Evolutionary conservation across 2,113 vertebrate species (phyloP).

Genomic region (Zeus faber): DNA sequence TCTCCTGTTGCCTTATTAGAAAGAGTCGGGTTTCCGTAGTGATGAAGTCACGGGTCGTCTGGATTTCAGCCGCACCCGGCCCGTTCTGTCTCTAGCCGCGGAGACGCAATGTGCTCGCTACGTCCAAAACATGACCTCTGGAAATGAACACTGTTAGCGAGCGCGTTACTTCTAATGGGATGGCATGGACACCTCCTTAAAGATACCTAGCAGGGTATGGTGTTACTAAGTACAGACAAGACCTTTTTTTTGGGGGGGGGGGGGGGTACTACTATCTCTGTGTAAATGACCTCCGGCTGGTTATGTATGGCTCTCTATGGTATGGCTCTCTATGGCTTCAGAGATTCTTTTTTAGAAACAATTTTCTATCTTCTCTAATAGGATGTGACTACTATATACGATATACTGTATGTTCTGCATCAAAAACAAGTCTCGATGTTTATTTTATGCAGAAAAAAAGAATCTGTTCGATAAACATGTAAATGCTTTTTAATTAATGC

Average conservation of each 20-base stretch:
- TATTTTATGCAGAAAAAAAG: too few species aligned
- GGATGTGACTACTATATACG: not conserved
- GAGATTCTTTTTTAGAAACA: conserved; percentile 27
- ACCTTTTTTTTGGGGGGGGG: conserved; percentile 22
- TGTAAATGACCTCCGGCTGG: conserved; percentile 42
- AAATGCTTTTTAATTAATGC: conserved; percentile 34
- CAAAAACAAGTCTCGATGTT: conserved; percentile 8
- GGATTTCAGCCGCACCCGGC: conserved; percentile 58
- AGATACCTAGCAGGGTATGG: conserved; percentile 24
- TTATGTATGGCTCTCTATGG: conserved; percentile 24
- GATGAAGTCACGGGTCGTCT: conserved; percentile 59
- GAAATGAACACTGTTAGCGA: conserved; percentile 41
- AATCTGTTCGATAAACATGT: too few species aligned
- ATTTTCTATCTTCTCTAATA: conserved; percentile 23
- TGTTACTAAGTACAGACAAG: conserved; percentile 30
- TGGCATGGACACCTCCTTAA: conserved; percentile 42
- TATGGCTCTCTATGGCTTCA: conserved; percentile 20
- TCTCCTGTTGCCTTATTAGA: conserved; percentile 74
- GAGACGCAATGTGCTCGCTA: conserved; percentile 18
- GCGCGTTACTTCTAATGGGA: conserved; percentile 48
- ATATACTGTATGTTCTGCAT: conserved; percentile 10
- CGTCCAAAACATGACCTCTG: conserved; percentile 34
- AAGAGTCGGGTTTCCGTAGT: conserved; percentile 63
- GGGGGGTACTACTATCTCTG: conserved; percentile 8
- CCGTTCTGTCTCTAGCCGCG: conserved; percentile 31